These are phyloP conservation scores for Ataeniobius toweri DNA, from an alignment of 2,797 vertebrate genomes.

Conservation along the genomic window DNA sequence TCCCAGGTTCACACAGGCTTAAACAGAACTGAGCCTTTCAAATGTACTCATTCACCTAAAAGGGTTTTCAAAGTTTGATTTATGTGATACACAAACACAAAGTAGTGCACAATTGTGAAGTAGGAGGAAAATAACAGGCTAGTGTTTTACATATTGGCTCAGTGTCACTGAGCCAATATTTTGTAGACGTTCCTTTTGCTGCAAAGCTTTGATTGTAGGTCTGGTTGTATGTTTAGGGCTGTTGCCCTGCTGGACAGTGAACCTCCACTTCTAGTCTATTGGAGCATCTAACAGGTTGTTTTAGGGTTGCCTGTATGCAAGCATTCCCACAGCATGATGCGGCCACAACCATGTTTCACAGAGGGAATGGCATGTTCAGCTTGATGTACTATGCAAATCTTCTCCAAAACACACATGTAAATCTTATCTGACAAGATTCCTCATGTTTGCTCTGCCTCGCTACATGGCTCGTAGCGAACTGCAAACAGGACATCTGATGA, in stretches of 20 bases:
- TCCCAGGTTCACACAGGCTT: conserved; percentile 20
- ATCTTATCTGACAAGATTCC: neutral
- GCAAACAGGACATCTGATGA: too few relatives aligned
- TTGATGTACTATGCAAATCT: neutral
- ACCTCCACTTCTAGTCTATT: neutral
- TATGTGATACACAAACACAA: conserved; percentile 1
- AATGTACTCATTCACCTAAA: neutral
- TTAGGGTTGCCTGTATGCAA: neutral
- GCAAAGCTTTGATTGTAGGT: neutral
- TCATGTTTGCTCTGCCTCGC: too few relatives aligned
- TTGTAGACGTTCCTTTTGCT: neutral
- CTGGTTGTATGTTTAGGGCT: too few relatives aligned
- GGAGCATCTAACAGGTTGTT: neutral
- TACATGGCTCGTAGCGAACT: too few relatives aligned
- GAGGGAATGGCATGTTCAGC: too few relatives aligned
- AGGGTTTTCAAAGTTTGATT: neutral
- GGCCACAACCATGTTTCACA: neutral
- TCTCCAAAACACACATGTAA: neutral
- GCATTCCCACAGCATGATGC: neutral
- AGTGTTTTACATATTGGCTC: neutral
- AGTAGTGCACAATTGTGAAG: neutral
- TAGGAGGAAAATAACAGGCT: neutral
- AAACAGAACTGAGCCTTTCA: conserved; percentile 7
- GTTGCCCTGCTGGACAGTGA: neutral
- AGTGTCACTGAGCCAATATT: neutral